Base-by-base conservation (phyloP, 2,888 invertebrate genomes). In the Globia sparganii region DNA sequence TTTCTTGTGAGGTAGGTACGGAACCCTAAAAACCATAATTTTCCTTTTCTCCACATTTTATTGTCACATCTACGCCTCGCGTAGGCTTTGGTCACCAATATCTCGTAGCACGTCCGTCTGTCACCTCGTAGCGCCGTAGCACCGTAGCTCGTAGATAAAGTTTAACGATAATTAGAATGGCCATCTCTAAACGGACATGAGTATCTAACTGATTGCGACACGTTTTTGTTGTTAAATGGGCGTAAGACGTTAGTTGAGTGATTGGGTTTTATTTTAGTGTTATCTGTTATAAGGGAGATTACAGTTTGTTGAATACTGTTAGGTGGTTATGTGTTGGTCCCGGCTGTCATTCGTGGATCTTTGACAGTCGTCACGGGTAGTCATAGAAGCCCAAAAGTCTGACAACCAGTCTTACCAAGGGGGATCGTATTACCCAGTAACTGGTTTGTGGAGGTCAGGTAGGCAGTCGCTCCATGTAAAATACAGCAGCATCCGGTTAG, bases 121-220 rank as follows among this genome's bases (percentile, higher is more conserved):
- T 69, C 75, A 68, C 67, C 59, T 74, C 81, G 75, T 53, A 73
- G 67, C 81, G 4, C 65, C 71, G 71, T 75, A 73, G 78, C 61
- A 43, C 59, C 73, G 61, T 76, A 79, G 71, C 31, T 71, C 73
- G 69, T 82, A 74, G 86, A 90, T 89, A 90, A 88, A 90, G 62
- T 88, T 89, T 90, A 88, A 88, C 87, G 87, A 86, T 90, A 87
- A 91, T 91, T 87, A 85, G 72, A 86, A 87, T 80, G 66, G 81
- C 66, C 72, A 70, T 76, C 72, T 49, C 72, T 77, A 72, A 68
- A 31, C 18, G n/a, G 31, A 71, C 58, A 46, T 70, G 40, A 78
- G 78, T 69, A 46, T 77, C 77, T 72, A 65, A 64, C 73, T 77
- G 83, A 91, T 89, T 86, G 85, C 49, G 64, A 71, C 88, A 90